These are phyloP conservation scores for Dicycla oo DNA, from an alignment of 2,888 invertebrate species.

Conservation along the genomic window DNA sequence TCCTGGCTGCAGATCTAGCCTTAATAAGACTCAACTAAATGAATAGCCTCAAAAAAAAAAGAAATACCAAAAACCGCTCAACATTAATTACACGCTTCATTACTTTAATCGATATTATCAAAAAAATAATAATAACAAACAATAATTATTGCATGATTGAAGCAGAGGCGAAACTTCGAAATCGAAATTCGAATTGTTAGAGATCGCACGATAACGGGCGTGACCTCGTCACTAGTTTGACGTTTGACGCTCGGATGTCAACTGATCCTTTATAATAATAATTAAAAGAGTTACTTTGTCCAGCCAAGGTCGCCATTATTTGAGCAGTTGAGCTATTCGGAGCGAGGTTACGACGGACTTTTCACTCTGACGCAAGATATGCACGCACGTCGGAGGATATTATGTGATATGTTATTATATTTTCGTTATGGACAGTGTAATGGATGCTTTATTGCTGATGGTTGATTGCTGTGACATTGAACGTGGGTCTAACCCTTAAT, in stretches of 20 bases:
- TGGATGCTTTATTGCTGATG: slow-evolving; percentile 67
- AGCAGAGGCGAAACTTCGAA: slow-evolving; percentile 56
- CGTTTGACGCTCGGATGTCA: slow-evolving; percentile 81
- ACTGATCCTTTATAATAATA: slow-evolving; percentile 83
- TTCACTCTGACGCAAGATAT: slow-evolving; percentile 79
- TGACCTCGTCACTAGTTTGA: slow-evolving; percentile 69
- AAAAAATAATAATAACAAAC: slow-evolving; percentile 56
- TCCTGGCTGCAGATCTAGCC: slow-evolving; percentile 47
- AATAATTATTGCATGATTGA: slow-evolving; percentile 56
- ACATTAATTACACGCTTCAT: slow-evolving; percentile 61
- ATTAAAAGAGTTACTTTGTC: slow-evolving; percentile 84
- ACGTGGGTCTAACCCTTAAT: slow-evolving; percentile 57
- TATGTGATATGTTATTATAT: slow-evolving; percentile 83
- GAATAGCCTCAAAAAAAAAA: slow-evolving; percentile 28
- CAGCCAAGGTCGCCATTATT: slow-evolving; percentile 83
- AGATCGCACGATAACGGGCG: slow-evolving; percentile 60
- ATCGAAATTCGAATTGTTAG: slow-evolving; percentile 57
- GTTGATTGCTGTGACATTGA: slow-evolving; percentile 66
- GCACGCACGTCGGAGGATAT: slow-evolving; percentile 71
- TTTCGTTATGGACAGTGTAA: slow-evolving; percentile 84
- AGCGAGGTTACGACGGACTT: slow-evolving; percentile 81
- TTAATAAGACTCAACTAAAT: slow-evolving; percentile 32
- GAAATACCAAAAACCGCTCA: slow-evolving; percentile 33
- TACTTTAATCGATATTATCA: slow-evolving; percentile 56
- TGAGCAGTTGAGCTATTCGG: slow-evolving; percentile 81